phyloP scores from a whole-genome alignment of 2,113 vertebrate genomes.

The Vulpes lagopus region DNA sequence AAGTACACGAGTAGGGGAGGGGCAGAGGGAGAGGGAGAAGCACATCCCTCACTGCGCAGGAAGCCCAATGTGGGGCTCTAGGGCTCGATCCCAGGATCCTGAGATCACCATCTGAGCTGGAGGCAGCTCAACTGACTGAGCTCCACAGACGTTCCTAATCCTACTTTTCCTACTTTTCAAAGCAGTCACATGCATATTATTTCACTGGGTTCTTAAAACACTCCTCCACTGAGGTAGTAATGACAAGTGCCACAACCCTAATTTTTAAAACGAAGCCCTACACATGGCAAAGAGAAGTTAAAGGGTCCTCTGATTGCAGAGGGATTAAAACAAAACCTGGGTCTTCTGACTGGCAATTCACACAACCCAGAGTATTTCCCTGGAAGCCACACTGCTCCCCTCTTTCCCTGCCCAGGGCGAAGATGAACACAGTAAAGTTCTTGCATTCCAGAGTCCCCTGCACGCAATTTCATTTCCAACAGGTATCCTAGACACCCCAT shows the following conservation, averaged over 20 bases:
- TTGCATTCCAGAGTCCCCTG: accelerated
- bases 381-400: accelerated
- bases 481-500: background rate
- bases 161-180: background rate
- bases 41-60: too few species aligned
- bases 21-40: too few species aligned
- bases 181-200: background rate
- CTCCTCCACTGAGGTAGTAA: background rate
- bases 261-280: background rate
- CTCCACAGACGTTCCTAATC: too few species aligned
- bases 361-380: background rate
- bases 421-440: background rate
- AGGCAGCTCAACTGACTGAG: too few species aligned
- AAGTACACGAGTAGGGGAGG: too few species aligned
- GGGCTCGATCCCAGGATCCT: too few species aligned
- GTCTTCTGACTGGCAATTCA: background rate
- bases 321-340: background rate
- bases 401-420: background rate
- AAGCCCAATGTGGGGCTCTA: too few species aligned
- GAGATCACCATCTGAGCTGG: too few species aligned
- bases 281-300: background rate
- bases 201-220: slow-evolving; percentile 8
- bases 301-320: background rate
- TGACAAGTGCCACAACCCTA: background rate
- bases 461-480: background rate